phyloP scores from a whole-genome alignment of 2,113 vertebrate genomes.

The Monopterus albus region DNA sequence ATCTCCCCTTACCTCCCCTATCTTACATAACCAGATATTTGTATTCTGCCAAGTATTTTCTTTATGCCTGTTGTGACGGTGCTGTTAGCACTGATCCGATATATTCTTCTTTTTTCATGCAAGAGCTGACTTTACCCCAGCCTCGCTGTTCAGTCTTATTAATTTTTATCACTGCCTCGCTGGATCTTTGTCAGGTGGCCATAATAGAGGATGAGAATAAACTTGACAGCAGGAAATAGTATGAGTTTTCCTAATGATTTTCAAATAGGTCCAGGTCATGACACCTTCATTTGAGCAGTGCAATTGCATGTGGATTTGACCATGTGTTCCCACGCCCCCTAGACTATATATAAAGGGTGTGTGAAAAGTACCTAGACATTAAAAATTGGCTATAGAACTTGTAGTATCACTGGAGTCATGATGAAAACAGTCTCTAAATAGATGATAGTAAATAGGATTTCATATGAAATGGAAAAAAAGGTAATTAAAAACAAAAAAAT shows the following conservation, averaged over 20 bases:
- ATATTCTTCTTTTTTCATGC: conserved; percentile 22
- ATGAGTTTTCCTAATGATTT: background rate
- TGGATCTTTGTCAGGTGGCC: conserved; percentile 13
- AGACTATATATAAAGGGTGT: no score
- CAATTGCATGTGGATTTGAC: background rate
- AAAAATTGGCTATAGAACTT: no score
- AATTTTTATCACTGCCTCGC: no score
- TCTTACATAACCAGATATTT: conserved; percentile 11
- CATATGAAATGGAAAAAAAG: no score
- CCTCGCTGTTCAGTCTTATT: no score
- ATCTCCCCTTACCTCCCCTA: conserved; percentile 17
- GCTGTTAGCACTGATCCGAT: conserved; percentile 39
- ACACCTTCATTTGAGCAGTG: background rate
- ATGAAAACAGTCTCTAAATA: no score
- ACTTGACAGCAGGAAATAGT: background rate
- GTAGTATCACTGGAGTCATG: no score
- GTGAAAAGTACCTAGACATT: no score
- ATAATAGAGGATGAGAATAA: background rate
- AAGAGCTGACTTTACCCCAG: background rate
- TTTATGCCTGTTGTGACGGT: no score
- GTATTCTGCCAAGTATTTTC: conserved; percentile 8
- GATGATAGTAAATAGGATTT: no score
- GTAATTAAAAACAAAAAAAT: no score
- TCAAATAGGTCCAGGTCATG: background rate
- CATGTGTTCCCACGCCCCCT: background rate